Percentiles rank a stretch among this genome's conserved stretches.
Evolutionary conservation across 2,797 vertebrate species (phyloP).

Genomic region (Linurgus olivaceus): DNA sequence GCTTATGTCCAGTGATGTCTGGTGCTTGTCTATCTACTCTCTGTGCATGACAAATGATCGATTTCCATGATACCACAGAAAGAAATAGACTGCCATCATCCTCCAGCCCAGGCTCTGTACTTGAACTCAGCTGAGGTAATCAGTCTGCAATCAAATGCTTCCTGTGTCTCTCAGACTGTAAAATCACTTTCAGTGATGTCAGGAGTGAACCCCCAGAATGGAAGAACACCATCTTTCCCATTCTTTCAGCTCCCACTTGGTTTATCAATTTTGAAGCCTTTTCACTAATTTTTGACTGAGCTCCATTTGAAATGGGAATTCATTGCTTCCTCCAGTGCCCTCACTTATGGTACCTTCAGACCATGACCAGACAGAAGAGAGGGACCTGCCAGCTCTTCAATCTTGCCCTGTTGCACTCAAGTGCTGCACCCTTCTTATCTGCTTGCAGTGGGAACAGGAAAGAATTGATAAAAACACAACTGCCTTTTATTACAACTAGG

Average conservation of each 20-base stretch:
- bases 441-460: background rate
- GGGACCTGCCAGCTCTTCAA: background rate
- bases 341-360: background rate
- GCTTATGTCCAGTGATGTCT: conserved; percentile 31
- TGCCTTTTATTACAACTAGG: background rate
- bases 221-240: background rate
- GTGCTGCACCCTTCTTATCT: background rate
- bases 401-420: background rate
- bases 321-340: background rate
- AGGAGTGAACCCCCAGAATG: background rate
- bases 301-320: background rate
- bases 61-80: background rate
- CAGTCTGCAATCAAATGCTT: background rate
- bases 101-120: background rate
- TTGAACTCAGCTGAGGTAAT: background rate
- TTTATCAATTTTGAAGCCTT: background rate
- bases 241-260: background rate
- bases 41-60: conserved; percentile 8
- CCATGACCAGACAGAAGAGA: background rate
- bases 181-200: background rate
- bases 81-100: background rate
- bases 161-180: background rate
- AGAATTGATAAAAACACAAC: background rate
- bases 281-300: background rate
- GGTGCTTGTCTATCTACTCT: conserved; percentile 23